phyloP scores from a whole-genome alignment of 2,113 vertebrate genomes.

The Falcunculus frontatus region DNA sequence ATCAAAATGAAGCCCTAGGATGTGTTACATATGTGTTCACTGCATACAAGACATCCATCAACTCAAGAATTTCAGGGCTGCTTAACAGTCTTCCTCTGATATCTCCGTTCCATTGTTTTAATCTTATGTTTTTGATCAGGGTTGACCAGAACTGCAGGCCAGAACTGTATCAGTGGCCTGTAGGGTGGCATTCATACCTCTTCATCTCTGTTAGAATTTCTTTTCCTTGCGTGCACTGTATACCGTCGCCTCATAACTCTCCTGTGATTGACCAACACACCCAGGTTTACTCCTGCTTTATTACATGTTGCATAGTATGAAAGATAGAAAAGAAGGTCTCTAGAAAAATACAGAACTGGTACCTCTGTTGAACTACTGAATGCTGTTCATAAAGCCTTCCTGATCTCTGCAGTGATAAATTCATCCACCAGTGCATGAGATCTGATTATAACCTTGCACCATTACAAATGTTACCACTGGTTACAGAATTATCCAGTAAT shows the following conservation, averaged over 20 bases:
- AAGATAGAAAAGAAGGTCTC: background rate
- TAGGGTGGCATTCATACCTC: background rate
- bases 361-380: background rate
- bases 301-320: background rate
- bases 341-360: background rate
- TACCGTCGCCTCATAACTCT: background rate
- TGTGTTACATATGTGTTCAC: background rate
- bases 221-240: background rate
- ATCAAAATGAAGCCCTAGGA: background rate
- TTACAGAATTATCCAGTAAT: background rate
- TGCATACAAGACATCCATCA: background rate
- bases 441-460: background rate
- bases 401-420: background rate
- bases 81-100: background rate
- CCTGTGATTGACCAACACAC: background rate
- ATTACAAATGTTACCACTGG: conserved; percentile 7
- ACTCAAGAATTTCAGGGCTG: background rate
- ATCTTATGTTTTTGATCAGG: background rate
- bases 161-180: background rate
- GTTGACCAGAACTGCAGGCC: background rate
- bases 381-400: background rate
- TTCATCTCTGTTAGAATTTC: background rate
- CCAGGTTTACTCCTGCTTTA: background rate
- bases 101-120: background rate
- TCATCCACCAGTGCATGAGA: background rate